phyloP scores from a whole-genome alignment of 2,113 vertebrate genomes.

The Psilopogon haemacephalus region DNA sequence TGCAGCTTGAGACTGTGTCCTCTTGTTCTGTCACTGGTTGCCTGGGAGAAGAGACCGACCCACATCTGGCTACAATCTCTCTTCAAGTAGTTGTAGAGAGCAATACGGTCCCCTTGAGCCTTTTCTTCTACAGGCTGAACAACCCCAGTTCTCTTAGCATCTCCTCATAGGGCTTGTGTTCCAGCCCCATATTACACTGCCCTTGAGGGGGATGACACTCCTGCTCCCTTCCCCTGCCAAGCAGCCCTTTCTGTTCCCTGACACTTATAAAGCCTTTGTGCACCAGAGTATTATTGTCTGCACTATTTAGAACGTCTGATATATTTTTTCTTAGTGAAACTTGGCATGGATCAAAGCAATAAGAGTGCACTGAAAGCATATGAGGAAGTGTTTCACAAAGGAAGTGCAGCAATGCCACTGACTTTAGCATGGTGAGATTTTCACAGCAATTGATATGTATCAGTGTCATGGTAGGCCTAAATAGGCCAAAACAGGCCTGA shows the following conservation, averaged over 20 bases:
- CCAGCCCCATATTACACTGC: background rate
- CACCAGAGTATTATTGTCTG: background rate
- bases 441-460: background rate
- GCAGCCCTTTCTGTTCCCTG: background rate
- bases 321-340: background rate
- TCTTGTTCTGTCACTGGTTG: too few species aligned
- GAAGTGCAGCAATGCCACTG: background rate
- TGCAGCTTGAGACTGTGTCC: too few species aligned
- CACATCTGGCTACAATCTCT: too few species aligned
- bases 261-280: background rate
- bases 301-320: background rate
- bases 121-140: too few species aligned
- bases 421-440: background rate
- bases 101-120: too few species aligned
- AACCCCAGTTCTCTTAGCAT: too few species aligned
- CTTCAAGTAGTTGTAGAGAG: too few species aligned
- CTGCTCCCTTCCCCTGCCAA: accelerated
- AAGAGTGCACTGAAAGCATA: background rate
- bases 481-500: too few species aligned
- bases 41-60: too few species aligned
- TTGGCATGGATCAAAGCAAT: background rate
- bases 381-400: background rate
- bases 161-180: too few species aligned
- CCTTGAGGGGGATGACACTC: background rate
- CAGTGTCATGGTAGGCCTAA: too few species aligned